Evolutionary conservation across 2,888 invertebrate species (phyloP), one percentile per base, ranked within the genome.

Genomic region (Pachliopta kotzebuea): DNA sequence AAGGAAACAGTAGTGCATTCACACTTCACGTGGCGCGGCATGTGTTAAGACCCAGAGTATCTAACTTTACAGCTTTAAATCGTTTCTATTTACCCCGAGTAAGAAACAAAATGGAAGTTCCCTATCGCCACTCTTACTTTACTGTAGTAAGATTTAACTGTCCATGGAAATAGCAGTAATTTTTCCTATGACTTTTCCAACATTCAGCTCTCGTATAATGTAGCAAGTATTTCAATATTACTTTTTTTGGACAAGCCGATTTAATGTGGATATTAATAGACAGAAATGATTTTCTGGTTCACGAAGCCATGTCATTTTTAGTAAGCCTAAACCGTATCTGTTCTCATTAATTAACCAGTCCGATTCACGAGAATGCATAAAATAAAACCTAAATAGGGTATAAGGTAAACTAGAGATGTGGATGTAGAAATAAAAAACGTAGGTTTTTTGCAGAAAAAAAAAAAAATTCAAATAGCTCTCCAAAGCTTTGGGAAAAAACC

Each of bases 401-500:
- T 42, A n/a, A n/a, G n/a, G n/a, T n/a, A n/a, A n/a, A n/a, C n/a
- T n/a, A n/a, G n/a, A n/a, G n/a, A n/a, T n/a, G n/a, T n/a, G n/a
- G n/a, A n/a, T n/a, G n/a, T n/a, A n/a, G n/a, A n/a, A n/a, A n/a
- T n/a, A n/a, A 23, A 21, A 21, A n/a, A 21, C 3, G 21, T 8
- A 49, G 21, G 21, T 3, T 11, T 52, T 52, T 45, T 45, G 18
- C 4, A 4, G 37, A n/a, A 52, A 21, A 52, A 23, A 58, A 45
- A 58, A n/a, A 11, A 26, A 14, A n/a, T 4, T 21, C 26, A 49
- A 29, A 50, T 58, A 45, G 29, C 45, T 58, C 7, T 20, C 9
- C 49, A 17, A 9, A 14, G 49, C 50, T 11, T 52, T 59, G 59
- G 7, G 9, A 52, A 52, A 59, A 52, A 59, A 52, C 8, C 52